These are phyloP conservation scores for Chamaetylas fuelleborni DNA, from an alignment of 2,113 vertebrate genomes.

Conservation along the genomic window DNA sequence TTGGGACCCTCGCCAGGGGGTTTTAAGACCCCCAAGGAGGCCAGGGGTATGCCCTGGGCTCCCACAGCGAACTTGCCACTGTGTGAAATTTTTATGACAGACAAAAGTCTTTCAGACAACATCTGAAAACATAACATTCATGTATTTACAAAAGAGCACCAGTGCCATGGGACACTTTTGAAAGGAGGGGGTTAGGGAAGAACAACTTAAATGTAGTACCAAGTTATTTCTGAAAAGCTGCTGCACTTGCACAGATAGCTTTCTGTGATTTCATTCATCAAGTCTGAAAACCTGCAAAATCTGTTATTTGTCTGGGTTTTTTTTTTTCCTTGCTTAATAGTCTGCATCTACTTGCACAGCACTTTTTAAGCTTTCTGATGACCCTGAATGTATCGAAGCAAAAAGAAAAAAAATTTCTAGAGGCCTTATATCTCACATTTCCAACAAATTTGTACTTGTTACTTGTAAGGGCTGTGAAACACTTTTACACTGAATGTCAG, in stretches of 20 bases:
- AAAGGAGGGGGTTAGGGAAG: rapidly evolving
- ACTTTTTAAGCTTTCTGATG: background rate
- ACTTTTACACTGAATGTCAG: background rate
- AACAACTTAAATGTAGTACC: background rate
- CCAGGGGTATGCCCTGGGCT: no score
- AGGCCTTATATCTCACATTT: background rate
- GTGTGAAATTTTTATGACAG: background rate
- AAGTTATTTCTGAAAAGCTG: background rate
- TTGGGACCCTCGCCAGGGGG: no score
- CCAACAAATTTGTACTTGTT: background rate
- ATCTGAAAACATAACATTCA: background rate
- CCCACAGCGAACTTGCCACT: background rate
- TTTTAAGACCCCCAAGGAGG: no score
- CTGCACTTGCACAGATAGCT: background rate
- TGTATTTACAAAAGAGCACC: background rate
- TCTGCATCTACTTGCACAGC: background rate
- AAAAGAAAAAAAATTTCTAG: background rate
- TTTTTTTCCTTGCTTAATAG: background rate
- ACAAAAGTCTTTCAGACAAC: background rate
- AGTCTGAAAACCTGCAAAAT: background rate
- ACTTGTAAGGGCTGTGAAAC: background rate
- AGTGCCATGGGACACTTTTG: background rate
- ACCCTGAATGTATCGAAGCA: background rate
- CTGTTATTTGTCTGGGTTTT: background rate
- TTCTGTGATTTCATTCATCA: background rate